Conservation (phyloP, 1,140 invertebrate species). For the Drosophila athabasca region DNA sequence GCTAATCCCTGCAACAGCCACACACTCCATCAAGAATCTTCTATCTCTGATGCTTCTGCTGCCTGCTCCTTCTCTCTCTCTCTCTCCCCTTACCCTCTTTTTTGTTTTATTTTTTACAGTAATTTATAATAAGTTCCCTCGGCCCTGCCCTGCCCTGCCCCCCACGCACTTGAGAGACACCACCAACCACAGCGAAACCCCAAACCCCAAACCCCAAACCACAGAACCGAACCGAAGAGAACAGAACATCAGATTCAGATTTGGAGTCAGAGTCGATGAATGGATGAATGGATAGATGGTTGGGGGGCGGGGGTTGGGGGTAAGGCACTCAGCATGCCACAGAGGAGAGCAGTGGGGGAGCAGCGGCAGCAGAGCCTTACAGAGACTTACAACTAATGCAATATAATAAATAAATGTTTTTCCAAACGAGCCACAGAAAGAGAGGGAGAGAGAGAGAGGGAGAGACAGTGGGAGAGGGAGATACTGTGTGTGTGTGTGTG, state of each 20-base stretch:
- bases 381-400: conserved; percentile 78
- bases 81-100: conserved; percentile 27
- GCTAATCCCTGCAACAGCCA: conserved; percentile 29
- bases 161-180: conserved; percentile 53
- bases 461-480: conserved; percentile 32
- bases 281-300: too few species aligned
- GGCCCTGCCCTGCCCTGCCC: conserved; percentile 16
- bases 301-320: not conserved
- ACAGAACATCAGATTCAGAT: conserved; percentile 5
- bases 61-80: not conserved
- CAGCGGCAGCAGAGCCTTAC: not conserved
- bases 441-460: too few species aligned
- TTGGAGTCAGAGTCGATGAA: not conserved
- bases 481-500: conserved; percentile 21
- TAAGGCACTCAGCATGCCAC: conserved; percentile 46
- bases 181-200: too few species aligned
- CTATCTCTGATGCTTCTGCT: conserved; percentile 9
- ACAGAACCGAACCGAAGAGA: not conserved
- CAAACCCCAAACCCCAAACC: conserved; percentile 5
- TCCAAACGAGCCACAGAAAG: conserved; percentile 49
- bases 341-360: not conserved
- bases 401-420: conserved; percentile 81
- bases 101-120: conserved; percentile 71
- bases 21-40: conserved; percentile 44
- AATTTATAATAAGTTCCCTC: conserved; percentile 78